Percentiles rank a stretch among this genome's conserved stretches.
phyloP scores from a whole-genome alignment of 2,888 invertebrate species.

The Melitaea athalia region DNA sequence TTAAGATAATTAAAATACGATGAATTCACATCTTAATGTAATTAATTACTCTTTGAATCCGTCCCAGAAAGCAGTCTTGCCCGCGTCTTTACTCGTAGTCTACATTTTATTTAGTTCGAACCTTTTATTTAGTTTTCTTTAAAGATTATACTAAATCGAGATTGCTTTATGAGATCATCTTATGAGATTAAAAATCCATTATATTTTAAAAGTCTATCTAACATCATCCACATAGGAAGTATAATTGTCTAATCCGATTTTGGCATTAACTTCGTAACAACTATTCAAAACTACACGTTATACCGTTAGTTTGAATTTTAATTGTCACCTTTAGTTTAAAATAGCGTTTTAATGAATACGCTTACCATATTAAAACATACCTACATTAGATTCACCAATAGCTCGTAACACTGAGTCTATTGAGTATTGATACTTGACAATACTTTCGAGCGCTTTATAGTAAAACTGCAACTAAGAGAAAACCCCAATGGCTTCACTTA shows the following conservation, averaged over 20 bases:
- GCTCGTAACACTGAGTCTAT: neutral
- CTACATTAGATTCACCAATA: neutral
- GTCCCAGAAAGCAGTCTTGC: slow-evolving; percentile 51
- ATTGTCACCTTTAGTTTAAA: neutral
- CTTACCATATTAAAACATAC: neutral
- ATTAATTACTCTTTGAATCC: slow-evolving; percentile 17
- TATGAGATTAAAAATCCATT: slow-evolving; percentile 42
- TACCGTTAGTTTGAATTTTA: slow-evolving; percentile 32
- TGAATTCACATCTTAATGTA: slow-evolving; percentile 12
- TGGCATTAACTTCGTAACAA: slow-evolving; percentile 68
- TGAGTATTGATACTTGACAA: neutral
- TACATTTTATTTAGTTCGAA: slow-evolving; percentile 30
- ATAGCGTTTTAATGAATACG: neutral
- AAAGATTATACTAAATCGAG: slow-evolving; percentile 52
- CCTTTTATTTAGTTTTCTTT: slow-evolving; percentile 25
- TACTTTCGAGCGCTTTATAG: neutral
- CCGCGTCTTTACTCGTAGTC: slow-evolving; percentile 43
- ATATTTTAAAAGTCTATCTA: slow-evolving; percentile 41
- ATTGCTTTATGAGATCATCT: slow-evolving; percentile 71
- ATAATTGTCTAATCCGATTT: slow-evolving; percentile 36
- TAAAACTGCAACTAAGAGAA: neutral
- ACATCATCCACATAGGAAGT: slow-evolving; percentile 35
- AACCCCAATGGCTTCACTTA: slow-evolving; percentile 3
- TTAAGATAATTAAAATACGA: slow-evolving; percentile 25
- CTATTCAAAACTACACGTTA: slow-evolving; percentile 41